A percentile compares a stretch with the other conserved stretches of the same genome.
These are phyloP conservation scores for Gari tellinella DNA, from an alignment of 2,888 invertebrate species.

Conservation along the genomic window DNA sequence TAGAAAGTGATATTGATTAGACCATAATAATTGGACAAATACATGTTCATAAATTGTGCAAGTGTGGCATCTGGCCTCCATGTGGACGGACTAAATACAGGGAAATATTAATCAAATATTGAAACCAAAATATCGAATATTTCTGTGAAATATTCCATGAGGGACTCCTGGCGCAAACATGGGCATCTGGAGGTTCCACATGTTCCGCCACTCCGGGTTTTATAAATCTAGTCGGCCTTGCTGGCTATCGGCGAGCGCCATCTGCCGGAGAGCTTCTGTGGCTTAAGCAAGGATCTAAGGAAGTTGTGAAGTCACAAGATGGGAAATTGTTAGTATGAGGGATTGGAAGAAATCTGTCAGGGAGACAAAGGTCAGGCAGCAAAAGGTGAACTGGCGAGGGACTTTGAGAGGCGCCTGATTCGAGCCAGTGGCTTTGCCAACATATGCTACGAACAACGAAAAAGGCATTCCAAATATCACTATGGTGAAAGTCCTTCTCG, in stretches of 20 bases:
- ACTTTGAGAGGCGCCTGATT: too few relatives aligned
- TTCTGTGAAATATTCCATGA: conserved; percentile 38
- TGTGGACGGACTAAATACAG: conserved; percentile 41
- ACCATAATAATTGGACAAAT: conserved; percentile 34
- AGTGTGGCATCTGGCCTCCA: conserved; percentile 56
- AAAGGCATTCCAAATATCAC: too few relatives aligned
- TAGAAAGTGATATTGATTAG: neutral
- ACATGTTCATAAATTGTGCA: conserved; percentile 59
- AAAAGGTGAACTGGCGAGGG: too few relatives aligned
- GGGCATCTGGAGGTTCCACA: conserved; percentile 50
- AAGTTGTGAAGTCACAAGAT: too few relatives aligned
- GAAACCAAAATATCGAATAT: conserved; percentile 45
- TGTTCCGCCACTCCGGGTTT: neutral
- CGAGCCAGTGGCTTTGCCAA: too few relatives aligned
- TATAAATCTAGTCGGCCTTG: too few relatives aligned
- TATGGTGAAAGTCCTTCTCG: too few relatives aligned
- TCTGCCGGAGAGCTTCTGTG: conserved; percentile 22
- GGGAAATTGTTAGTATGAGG: too few relatives aligned
- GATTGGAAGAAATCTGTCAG: too few relatives aligned
- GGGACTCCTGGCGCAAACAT: conserved; percentile 51
- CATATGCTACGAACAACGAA: too few relatives aligned
- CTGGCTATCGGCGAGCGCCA: conserved; percentile 10
- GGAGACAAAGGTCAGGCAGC: too few relatives aligned
- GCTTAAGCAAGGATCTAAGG: too few relatives aligned
- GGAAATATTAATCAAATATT: conserved; percentile 63